These are phyloP conservation scores for Acrocephalus kingi DNA, from an alignment of 2,113 vertebrate species.

Conservation along the genomic window DNA sequence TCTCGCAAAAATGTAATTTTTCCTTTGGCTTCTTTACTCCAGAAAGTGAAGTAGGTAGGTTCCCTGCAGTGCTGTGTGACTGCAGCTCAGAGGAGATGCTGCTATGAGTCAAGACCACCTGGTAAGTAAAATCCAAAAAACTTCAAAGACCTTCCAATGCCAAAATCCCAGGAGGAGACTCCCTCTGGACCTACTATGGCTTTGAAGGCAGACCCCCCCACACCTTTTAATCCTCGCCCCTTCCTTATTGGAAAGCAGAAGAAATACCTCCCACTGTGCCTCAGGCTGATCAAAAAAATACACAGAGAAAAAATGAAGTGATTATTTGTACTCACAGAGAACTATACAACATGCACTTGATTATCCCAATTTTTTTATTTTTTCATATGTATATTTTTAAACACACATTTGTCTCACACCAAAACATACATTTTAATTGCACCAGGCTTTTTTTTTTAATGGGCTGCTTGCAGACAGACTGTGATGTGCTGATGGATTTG, in stretches of 20 bases:
- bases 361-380: not conserved
- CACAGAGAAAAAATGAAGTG: slow-evolving; percentile 29
- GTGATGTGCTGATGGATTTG: not conserved
- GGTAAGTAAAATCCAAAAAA: slow-evolving; percentile 76
- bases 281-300: slow-evolving; percentile 45
- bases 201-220: slow-evolving; percentile 68
- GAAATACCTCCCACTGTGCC: slow-evolving; percentile 38
- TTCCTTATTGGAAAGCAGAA: slow-evolving; percentile 42
- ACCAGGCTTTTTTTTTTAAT: not conserved
- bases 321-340: slow-evolving; percentile 53
- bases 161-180: slow-evolving; percentile 68
- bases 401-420: not conserved
- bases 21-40: slow-evolving; percentile 57
- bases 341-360: not conserved
- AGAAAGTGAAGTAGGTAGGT: slow-evolving; percentile 45
- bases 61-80: slow-evolving; percentile 39
- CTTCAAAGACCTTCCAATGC: slow-evolving; percentile 74
- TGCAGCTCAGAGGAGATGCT: slow-evolving; percentile 50
- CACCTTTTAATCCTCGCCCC: not conserved
- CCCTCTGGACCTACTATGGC: slow-evolving; percentile 56
- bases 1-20: not conserved
- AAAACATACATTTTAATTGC: not conserved
- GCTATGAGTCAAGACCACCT: slow-evolving; percentile 74
- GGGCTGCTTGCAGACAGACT: not conserved
- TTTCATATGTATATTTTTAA: not conserved